These are phyloP conservation scores for Phrynocephalus forsythii DNA, from an alignment of 2,797 vertebrate species.

Conservation along the genomic window DNA sequence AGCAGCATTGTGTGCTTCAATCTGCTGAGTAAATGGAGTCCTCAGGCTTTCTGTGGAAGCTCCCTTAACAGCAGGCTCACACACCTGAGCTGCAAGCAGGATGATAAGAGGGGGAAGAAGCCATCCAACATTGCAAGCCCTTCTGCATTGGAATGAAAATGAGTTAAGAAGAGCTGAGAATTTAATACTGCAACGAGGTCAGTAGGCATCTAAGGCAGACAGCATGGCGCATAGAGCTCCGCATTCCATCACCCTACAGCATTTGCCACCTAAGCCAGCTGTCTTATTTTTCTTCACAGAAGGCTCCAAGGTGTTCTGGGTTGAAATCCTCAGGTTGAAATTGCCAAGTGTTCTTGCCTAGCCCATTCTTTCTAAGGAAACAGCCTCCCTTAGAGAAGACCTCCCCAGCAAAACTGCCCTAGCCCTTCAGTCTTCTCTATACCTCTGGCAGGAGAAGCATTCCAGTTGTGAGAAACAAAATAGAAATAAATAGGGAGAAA, in stretches of 20 bases:
- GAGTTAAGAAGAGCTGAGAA: background rate
- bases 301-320: background rate
- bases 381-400: no score
- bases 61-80: slow-evolving; percentile 16
- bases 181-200: background rate
- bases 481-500: no score
- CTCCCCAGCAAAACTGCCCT: no score
- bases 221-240: background rate
- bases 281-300: background rate
- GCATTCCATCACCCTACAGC: background rate
- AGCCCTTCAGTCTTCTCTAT: no score
- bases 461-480: no score
- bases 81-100: background rate
- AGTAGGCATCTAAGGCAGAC: background rate
- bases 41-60: background rate
- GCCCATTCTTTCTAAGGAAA: no score
- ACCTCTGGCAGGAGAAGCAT: no score
- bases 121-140: background rate
- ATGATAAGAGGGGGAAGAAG: background rate
- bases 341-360: background rate
- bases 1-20: background rate
- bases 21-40: slow-evolving; percentile 30
- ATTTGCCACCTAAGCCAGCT: background rate
- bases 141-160: background rate
- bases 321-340: background rate